Conservation (phyloP, 2,113 vertebrate species). For the Hippocampus guttulatus region DNA sequence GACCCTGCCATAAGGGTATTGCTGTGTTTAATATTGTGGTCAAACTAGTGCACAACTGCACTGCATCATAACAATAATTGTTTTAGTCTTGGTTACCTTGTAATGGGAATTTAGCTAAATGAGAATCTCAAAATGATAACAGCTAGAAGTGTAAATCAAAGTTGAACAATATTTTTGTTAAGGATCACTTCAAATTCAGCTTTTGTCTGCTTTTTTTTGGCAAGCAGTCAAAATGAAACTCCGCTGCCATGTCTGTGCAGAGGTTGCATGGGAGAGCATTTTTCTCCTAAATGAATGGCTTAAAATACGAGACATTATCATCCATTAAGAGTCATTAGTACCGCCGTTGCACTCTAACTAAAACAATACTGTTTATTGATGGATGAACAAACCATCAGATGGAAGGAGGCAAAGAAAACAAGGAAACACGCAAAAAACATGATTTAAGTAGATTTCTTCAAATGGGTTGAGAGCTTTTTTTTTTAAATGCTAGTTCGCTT, state of each 20-base stretch:
- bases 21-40: neutral
- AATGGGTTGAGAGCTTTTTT: neutral
- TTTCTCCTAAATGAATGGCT: conserved; percentile 56
- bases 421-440: conserved; percentile 6
- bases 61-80: neutral
- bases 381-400: conserved; percentile 48
- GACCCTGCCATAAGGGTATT: neutral
- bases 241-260: neutral
- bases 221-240: neutral
- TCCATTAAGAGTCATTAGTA: conserved; percentile 67
- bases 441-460: conserved; percentile 3
- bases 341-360: conserved; percentile 49
- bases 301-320: conserved; percentile 61
- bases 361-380: conserved; percentile 61
- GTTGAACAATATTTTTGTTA: neutral
- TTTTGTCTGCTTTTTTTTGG: neutral
- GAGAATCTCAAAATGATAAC: neutral
- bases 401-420: conserved; percentile 17
- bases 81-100: neutral
- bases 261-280: conserved; percentile 16
- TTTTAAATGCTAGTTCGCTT: neutral
- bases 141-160: neutral
- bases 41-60: neutral
- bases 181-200: neutral
- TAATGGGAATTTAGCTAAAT: neutral